These are phyloP conservation scores for Gymnoscopelus microlampas DNA, from an alignment of 2,797 vertebrate genomes.

Conservation along the genomic window DNA sequence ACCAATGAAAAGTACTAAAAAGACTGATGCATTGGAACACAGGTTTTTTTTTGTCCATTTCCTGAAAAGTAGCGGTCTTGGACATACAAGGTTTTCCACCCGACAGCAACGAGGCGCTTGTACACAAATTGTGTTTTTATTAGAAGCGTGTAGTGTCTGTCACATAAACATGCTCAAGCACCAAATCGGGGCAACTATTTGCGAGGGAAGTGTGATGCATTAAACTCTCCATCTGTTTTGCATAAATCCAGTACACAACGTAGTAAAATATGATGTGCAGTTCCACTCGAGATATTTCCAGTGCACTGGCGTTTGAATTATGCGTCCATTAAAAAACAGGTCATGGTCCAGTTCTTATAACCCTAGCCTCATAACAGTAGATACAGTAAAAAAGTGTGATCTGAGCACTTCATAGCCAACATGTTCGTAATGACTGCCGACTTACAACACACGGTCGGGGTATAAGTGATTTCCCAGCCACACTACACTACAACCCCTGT, in stretches of 20 bases:
- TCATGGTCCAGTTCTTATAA: conserved; percentile 24
- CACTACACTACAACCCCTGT: conserved; percentile 3
- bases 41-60: too few relatives aligned
- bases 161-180: conserved; percentile 3
- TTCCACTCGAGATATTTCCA: conserved; percentile 37
- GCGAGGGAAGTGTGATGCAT: conserved; percentile 27
- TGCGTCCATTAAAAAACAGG: conserved; percentile 40
- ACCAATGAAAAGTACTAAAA: too few relatives aligned
- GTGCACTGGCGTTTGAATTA: conserved; percentile 20
- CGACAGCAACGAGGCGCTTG: too few relatives aligned
- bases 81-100: too few relatives aligned
- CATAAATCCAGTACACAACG: conserved; percentile 24
- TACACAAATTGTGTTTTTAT: conserved; percentile 3
- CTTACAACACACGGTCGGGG: not conserved
- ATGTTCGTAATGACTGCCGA: conserved; percentile 36
- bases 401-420: conserved; percentile 34
- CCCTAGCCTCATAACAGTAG: conserved; percentile 18
- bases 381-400: conserved; percentile 37
- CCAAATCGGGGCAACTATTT: conserved; percentile 20
- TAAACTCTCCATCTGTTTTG: conserved; percentile 30
- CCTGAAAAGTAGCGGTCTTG: too few relatives aligned
- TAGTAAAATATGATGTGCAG: conserved; percentile 19
- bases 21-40: too few relatives aligned
- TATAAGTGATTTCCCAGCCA: conserved; percentile 32
- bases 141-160: conserved; percentile 13